Evolutionary conservation across 2,113 vertebrate species (phyloP).

Genomic region (Malaclemys terrapin): DNA sequence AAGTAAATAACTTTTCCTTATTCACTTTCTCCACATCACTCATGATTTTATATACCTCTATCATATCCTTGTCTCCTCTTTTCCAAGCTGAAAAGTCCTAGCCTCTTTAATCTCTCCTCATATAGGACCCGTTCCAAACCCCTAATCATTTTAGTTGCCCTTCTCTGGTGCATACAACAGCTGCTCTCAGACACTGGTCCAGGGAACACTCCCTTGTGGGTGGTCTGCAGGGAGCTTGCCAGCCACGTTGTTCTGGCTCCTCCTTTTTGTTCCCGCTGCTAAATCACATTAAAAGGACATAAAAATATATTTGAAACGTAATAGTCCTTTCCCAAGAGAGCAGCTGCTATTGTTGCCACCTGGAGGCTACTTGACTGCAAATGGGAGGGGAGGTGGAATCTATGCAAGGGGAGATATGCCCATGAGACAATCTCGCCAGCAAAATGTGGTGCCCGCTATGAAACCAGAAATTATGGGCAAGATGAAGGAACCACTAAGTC

Average conservation of each 20-base stretch:
- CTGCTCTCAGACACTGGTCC: too few relatives aligned
- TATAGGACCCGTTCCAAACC: too few relatives aligned
- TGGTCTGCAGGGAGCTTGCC: not conserved
- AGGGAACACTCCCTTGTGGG: too few relatives aligned
- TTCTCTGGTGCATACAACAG: too few relatives aligned
- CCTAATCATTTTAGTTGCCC: too few relatives aligned
- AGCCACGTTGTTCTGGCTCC: not conserved
- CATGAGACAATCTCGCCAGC: not conserved
- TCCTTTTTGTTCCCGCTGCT: not conserved
- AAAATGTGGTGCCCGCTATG: not conserved
- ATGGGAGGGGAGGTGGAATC: not conserved
- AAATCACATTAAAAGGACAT: not conserved
- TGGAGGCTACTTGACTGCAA: not conserved
- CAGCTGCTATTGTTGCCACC: not conserved
- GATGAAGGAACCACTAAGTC: not conserved
- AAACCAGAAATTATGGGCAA: not conserved
- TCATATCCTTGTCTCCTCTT: too few relatives aligned
- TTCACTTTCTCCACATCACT: too few relatives aligned
- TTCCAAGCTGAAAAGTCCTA: too few relatives aligned
- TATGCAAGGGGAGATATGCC: not conserved
- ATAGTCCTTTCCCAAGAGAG: not conserved
- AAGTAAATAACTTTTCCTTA: too few relatives aligned
- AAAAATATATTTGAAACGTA: rapidly evolving
- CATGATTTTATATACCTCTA: too few relatives aligned
- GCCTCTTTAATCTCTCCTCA: too few relatives aligned